Base-by-base conservation (phyloP, 2,888 invertebrate genomes). In the Clanis bilineata region DNA sequence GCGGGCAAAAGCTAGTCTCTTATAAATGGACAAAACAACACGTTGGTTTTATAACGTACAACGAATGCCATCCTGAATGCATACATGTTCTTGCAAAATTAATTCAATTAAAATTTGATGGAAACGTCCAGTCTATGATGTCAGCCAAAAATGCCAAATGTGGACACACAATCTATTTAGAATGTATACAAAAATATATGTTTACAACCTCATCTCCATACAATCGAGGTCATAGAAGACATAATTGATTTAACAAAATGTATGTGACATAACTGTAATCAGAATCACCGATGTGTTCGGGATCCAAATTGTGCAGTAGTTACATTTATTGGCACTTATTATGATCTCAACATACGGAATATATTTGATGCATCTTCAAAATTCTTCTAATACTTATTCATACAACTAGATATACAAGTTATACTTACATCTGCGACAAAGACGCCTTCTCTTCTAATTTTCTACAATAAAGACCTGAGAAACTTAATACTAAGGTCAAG, bases 181-280 rank as follows among this genome's bases (percentile, higher is more conserved):
- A 51, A 51, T 51, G 9, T 15, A 10, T 9, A 15, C 47, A 47
- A 32, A 10, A 41, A 58, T 59, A 60, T 43, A 47, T 57, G 41
- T 59, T 54, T 28, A 64, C 56, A 59, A 58, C 39, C 43, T 60
- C 59, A 62, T 65, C 60, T 61, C 58, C 61, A 63, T 65, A 58
- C 63, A 60, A 65, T 60, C 63, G 60, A 60, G 55, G 64, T 56
- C 60, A 65, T 61, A 45, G 58, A 57, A 56, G 62, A 62, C 51
- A 51, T 32, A 51, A 21, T 32, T 32, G 32, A 10, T 51, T 51
- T 51, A 18, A 51, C 51, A 18, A 32, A 18, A 18, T 18, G 15
- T 51, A 18, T 47, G 15, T 47, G 47, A 15, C 15, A 47, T 25
- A 28, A 47, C 25, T 47, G 6, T 25, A 25, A 15, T 2, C 7